Percentiles rank a stretch among this genome's conserved stretches.
Conservation (phyloP, 2,888 invertebrate genomes). For the Agrypnus murinus region DNA sequence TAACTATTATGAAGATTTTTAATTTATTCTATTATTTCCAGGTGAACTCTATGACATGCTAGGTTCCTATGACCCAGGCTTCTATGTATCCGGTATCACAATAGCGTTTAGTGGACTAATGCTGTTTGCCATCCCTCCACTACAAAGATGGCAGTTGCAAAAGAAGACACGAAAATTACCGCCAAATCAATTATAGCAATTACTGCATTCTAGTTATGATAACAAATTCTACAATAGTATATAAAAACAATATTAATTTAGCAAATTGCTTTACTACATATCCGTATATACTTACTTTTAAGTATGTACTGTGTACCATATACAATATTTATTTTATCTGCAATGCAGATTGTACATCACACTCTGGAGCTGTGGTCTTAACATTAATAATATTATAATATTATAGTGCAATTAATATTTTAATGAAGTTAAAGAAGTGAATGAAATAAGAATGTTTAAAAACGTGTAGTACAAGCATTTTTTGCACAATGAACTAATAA, state of each 20-base stretch:
- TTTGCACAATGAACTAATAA: not conserved
- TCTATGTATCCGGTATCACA: constrained; percentile 89
- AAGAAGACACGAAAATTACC: constrained; percentile 54
- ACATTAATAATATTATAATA: too few species aligned
- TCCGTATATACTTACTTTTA: constrained; percentile 34
- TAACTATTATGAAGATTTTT: too few species aligned
- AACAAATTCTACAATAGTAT: constrained; percentile 46
- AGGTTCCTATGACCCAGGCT: constrained; percentile 88
- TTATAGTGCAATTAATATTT: constrained; percentile 43
- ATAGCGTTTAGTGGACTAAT: constrained; percentile 92
- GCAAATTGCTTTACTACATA: constrained; percentile 29
- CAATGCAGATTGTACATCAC: constrained; percentile 51
- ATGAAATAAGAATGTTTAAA: not conserved
- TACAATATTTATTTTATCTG: constrained; percentile 48
- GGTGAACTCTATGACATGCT: constrained; percentile 89
- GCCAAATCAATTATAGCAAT: constrained; percentile 62
- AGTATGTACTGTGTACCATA: constrained; percentile 32
- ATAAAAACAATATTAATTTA: too few species aligned
- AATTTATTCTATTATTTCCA: too few species aligned
- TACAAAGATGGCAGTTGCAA: constrained; percentile 74
- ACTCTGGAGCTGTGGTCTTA: constrained; percentile 43
- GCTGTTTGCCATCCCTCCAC: constrained; percentile 86
- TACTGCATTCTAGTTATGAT: constrained; percentile 53
- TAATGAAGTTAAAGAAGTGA: constrained; percentile 6
- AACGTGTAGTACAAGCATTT: not conserved